Conservation (phyloP, 2,113 vertebrate genomes). For the Forbesichthys agassizii region DNA sequence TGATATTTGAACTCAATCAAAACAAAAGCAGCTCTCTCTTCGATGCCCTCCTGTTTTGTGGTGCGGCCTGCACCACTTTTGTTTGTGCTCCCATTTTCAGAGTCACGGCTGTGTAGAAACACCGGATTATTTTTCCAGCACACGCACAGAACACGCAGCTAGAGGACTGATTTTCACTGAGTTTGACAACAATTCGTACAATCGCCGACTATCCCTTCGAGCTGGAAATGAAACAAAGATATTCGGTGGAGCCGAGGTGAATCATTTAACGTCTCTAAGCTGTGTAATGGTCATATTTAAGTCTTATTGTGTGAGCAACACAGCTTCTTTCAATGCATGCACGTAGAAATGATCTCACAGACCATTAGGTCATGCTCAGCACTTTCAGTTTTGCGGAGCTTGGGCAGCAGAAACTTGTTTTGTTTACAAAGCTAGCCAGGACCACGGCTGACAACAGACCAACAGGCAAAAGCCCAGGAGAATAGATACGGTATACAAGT, state of each 20-base stretch:
- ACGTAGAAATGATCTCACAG: not conserved
- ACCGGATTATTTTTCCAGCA: no score
- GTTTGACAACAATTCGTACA: no score
- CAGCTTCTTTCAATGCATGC: not conserved
- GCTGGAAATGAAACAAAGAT: slow-evolving; percentile 9
- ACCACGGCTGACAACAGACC: slow-evolving; percentile 3
- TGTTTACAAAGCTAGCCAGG: not conserved
- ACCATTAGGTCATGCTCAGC: not conserved
- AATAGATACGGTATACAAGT: slow-evolving; percentile 18
- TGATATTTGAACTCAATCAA: no score
- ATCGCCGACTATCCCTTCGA: no score
- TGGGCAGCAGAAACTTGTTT: not conserved
- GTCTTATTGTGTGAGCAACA: not conserved
- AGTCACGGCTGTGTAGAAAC: no score
- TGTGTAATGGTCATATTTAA: not conserved
- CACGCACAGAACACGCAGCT: no score
- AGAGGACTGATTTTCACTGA: no score
- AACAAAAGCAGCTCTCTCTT: no score
- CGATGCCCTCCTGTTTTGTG: no score
- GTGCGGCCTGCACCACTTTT: no score
- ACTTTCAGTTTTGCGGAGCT: not conserved
- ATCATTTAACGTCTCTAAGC: not conserved
- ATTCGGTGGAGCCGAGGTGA: not conserved
- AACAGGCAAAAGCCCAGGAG: slow-evolving; percentile 6
- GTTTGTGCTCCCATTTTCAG: no score